Base-by-base conservation (phyloP, 2,888 invertebrate genomes). In the Watsonalla cultraria region DNA sequence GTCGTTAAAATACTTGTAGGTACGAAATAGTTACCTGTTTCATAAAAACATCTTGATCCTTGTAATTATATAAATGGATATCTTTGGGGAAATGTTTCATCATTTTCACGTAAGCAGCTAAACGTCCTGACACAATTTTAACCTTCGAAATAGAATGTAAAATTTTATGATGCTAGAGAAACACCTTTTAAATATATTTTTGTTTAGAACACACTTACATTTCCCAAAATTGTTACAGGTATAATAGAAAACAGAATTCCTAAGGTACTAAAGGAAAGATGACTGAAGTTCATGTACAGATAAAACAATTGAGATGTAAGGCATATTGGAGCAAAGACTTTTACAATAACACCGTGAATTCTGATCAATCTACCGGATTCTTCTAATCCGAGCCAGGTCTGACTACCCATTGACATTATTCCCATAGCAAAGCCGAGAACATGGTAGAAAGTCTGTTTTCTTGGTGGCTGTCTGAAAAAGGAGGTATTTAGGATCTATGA, bases 31-130 rank as follows among this genome's bases (percentile, higher is more conserved):
- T 53, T 54, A 64, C 64, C 13, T 56, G 53, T 51, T 52, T 59
- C 33, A 60, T 37, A 46, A 56, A 60, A 7, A 54, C 54, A 7
- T 52, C 51, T 13, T 54, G 53, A 7, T 54, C 50, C 37, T 51
- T 56, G 11, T 56, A 49, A 42, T 62, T 65, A 24, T 58, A 47
- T 9, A 62, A 47, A 49, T 65, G 66, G 51, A 62, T 63, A 51
- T 59, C 53, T 0, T n/a, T 45, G 46, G 61, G 48, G 46, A 66
- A 62, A 11, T 51, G 46, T 37, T 52, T 34, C 51, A 62, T 60
- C 2, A 60, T 15, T 8, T 11, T 33, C 42, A 52, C 53, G 46
- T 59, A 61, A 34, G 48, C 59, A 15, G 46, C 47, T 42, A 56
- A 46, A 47, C 39, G 52, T 6, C 59, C 46, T 45, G 61, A 61